Percentiles rank a stretch among this genome's conserved stretches.
phyloP scores from a whole-genome alignment of 2,113 vertebrate species.

The human region DNA sequence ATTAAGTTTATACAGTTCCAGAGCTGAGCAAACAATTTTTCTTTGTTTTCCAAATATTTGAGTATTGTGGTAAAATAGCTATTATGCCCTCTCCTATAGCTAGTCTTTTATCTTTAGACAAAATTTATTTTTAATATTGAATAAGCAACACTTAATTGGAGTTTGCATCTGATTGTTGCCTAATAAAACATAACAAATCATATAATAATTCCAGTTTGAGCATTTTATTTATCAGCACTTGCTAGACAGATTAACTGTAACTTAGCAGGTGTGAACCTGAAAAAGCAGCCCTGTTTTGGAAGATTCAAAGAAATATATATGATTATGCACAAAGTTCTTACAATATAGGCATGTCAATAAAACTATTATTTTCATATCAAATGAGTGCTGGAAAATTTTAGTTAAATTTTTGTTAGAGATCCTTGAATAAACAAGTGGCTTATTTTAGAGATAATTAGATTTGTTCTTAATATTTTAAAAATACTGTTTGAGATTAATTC shows the following conservation, averaged over 20 bases:
- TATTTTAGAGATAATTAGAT: neutral
- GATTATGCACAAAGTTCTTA: neutral
- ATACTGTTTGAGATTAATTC: neutral
- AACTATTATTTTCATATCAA: neutral
- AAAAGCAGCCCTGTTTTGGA: neutral
- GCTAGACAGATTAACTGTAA: neutral
- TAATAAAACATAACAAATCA: neutral
- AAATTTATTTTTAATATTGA: neutral
- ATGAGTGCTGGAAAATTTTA: neutral
- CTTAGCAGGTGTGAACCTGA: neutral
- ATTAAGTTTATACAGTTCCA: neutral
- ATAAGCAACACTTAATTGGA: neutral
- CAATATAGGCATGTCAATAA: neutral
- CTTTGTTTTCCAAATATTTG: neutral
- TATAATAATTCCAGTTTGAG: neutral
- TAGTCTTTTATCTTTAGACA: neutral
- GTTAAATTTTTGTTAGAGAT: neutral
- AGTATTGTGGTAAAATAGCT: neutral
- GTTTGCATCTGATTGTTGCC: neutral
- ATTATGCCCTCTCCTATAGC: neutral
- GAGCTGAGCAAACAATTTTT: neutral
- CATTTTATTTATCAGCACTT: neutral
- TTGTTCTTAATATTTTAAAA: neutral
- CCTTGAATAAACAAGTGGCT: neutral
- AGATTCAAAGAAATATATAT: neutral